Evolutionary conservation across 2,113 vertebrate genomes (phyloP).

Genomic region (Trochalopteron elliotii): DNA sequence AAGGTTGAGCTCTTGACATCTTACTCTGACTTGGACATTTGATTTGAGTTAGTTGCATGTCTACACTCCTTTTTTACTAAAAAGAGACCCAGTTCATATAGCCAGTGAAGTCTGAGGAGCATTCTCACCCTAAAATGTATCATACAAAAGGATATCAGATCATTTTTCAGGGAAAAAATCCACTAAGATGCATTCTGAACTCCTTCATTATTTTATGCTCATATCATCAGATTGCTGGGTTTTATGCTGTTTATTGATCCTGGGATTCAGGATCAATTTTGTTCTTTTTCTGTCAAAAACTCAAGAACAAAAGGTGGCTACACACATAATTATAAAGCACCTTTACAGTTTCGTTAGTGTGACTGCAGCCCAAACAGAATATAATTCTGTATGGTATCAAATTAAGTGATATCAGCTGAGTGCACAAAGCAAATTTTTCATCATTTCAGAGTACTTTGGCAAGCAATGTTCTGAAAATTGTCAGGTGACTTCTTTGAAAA

Average conservation of each 20-base stretch:
- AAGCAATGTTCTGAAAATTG: neutral
- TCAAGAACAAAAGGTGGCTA: neutral
- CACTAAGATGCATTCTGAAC: neutral
- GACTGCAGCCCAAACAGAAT: neutral
- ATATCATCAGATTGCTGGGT: neutral
- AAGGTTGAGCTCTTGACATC: neutral
- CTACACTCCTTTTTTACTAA: neutral
- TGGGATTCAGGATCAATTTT: neutral
- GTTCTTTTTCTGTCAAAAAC: neutral
- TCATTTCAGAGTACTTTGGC: neutral
- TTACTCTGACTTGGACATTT: neutral
- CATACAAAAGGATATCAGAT: neutral
- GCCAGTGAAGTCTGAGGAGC: neutral
- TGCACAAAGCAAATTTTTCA: neutral
- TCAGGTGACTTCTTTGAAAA: neutral
- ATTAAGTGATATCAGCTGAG: neutral
- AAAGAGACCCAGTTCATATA: neutral
- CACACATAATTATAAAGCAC: neutral
- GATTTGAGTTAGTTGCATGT: neutral
- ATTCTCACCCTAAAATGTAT: neutral
- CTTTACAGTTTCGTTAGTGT: neutral
- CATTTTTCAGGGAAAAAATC: neutral
- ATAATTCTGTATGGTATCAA: neutral
- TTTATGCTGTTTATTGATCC: neutral
- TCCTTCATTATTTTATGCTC: neutral